These are phyloP conservation scores for Montipora cactus DNA, from an alignment of 64 coral and sea anemone species.

Conservation along the genomic window DNA sequence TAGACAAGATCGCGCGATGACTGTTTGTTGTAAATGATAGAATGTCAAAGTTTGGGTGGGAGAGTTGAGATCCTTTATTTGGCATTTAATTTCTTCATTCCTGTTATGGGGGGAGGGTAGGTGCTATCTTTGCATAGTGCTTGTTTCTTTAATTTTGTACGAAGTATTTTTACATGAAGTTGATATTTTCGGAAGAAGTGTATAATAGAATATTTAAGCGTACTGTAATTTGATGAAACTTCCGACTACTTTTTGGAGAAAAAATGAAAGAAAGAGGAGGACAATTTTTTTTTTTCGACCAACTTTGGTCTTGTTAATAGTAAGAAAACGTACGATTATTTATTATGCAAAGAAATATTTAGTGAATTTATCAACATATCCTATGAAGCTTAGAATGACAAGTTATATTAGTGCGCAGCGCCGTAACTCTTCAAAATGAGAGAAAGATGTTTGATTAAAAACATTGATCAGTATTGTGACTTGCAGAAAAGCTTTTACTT, in stretches of 20 bases:
- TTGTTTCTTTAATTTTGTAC: conserved; percentile 83
- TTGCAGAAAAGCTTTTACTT: not conserved
- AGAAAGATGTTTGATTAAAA: conserved; percentile 40
- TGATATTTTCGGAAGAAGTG: conserved; percentile 85
- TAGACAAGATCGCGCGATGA: not conserved
- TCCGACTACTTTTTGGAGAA: conserved; percentile 35
- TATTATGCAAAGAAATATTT: conserved; percentile 59
- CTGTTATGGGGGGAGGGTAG: not conserved
- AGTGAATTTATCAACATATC: conserved; percentile 45
- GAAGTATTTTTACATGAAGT: conserved; percentile 88
- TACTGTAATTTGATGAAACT: conserved; percentile 61
- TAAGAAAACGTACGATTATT: conserved; percentile 41
- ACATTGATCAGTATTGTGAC: not conserved
- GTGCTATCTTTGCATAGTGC: conserved; percentile 28
- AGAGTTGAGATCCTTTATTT: not conserved
- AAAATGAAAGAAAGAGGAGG: conserved; percentile 20
- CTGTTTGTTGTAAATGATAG: not conserved
- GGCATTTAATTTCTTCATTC: not conserved
- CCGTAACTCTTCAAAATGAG: conserved; percentile 14
- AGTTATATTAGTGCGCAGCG: conserved; percentile 38
- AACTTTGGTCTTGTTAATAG: conserved; percentile 38
- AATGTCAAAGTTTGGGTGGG: not conserved
- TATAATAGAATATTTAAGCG: conserved; percentile 80
- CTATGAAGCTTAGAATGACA: conserved; percentile 34
- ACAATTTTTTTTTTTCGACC: conserved; percentile 18